Evolutionary conservation across 2,797 vertebrate genomes (phyloP), one percentile per base, ranked within the genome.

Genomic region (Cetoscarus ocellatus): DNA sequence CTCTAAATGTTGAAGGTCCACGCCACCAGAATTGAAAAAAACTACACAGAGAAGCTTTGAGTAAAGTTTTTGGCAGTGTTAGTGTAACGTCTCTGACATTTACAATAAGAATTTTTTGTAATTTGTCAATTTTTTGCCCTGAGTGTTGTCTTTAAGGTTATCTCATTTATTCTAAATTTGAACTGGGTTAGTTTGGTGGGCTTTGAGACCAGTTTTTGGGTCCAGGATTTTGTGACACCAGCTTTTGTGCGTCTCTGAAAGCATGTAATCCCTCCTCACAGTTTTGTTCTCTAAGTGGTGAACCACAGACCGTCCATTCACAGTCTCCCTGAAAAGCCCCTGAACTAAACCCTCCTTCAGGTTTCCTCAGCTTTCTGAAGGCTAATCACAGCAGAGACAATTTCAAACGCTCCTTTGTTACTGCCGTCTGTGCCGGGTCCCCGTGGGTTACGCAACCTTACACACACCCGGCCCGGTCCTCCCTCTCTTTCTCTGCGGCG

Each of bases 361-460:
- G 51, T 59, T 61, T 61, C 38, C 52, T 55, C 57, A 51, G 52
- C 66, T 64, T 77, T 56, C 61, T 34, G 53, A 69, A 64, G 67
- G 35, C 70, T 69, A 54, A 80, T 75, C 65, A 62, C 63, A 19
- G 67, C 48, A 9, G 57, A 69, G 67, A 61, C 43, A 39, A 59
- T 73, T 80, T 81, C 71, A 79, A 83, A 70, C 66, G 0, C 44
- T 54, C 43, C 75, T 59, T 72, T 84, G 83, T 83, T 27, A 54
- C 64, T 39, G 15, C 66, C 11, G 18, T 54, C 17, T 8, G 73
- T 73, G 78, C 81, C 67, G 62, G 39, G 69, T 73, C 73, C 67
- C 68, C 1, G 35, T 0, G 57, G 68, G 62, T 85, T 77, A 75
- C 17, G 5, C 65, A 79, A 82, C 68, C 69, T 65, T 36, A n/a